Percentiles rank a stretch among this genome's conserved stretches.
phyloP scores from a whole-genome alignment of 64 coral and sea anemone species.

The Montipora cactus region DNA sequence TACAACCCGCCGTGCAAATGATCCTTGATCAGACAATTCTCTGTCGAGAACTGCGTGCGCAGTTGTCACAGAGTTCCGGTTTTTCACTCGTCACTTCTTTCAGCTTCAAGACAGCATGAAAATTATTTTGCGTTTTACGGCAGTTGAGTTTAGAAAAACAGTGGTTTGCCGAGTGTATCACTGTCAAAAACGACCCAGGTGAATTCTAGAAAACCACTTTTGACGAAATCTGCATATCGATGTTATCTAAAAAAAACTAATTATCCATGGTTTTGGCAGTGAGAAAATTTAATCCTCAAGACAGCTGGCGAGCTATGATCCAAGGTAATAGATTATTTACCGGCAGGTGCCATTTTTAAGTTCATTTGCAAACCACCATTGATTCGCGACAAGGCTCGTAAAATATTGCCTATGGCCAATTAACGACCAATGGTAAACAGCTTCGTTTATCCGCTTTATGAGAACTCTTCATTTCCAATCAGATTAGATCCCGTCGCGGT shows the following conservation, averaged over 20 bases:
- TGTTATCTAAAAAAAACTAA: slow-evolving; percentile 24
- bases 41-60: slow-evolving; percentile 26
- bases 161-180: background rate
- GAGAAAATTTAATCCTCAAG: background rate
- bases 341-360: background rate
- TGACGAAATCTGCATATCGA: slow-evolving; percentile 5
- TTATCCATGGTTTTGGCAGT: background rate
- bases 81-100: background rate
- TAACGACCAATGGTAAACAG: background rate
- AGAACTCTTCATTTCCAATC: background rate
- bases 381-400: background rate
- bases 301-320: slow-evolving; percentile 1
- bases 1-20: background rate
- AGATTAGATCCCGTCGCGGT: slow-evolving; percentile 8
- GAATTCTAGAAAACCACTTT: background rate
- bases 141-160: slow-evolving; percentile 1
- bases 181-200: background rate
- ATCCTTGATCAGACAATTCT: background rate
- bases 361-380: slow-evolving; percentile 6
- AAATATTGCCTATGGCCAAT: slow-evolving; percentile 2
- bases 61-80: background rate
- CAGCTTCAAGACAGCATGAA: background rate
- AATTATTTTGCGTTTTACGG: background rate
- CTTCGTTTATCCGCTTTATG: background rate
- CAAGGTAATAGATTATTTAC: slow-evolving; percentile 9